Evolutionary conservation across 1,140 invertebrate genomes (phyloP), one percentile per base, ranked within the genome.

Genomic region (Lepidostoma basale): DNA sequence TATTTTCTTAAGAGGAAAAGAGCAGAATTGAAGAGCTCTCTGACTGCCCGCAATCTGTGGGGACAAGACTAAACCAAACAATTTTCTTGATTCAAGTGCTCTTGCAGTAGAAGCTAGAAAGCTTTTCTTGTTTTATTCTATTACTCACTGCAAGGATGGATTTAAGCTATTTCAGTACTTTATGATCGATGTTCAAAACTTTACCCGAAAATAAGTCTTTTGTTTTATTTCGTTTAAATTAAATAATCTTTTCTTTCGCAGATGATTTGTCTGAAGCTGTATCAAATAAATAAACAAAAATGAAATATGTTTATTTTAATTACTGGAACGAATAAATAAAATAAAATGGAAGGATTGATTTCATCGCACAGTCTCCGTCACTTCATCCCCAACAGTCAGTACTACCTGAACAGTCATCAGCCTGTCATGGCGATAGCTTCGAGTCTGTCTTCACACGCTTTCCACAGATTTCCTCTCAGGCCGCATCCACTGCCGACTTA

Each of bases 401-500:
- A 64, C 47, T 71, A 68, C 40, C 28, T 71, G 56, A 64, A 59
- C 49, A 60, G 64, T 22, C 69, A 62, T 14, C 65, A 68, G 18
- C 66, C 54, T 23, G 16, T 54, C 20, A 68, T 71, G 62, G 40
- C 69, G 8, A 39, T 67, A 30, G 64, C 40, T 26, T 64, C 69
- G 16, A 28, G 42, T 16, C 28, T 72, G 18, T 56, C 70, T 26
- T 36, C 67, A 0, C 60, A 63, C 3, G 40, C 49, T n/a, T 69
- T 66, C 39, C 59, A 42, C 22, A 56, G 42, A 23, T 66, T 49
- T 16, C 66, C 59, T 22, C 44, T 39, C 6, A 75, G 82, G 3
- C 80, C 81, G 44, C 81, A 80, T 73, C 52, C 47, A 1, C 75
- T 83, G 1, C 79, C 81, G 42, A 80, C 80, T 74, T 82, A 81